Percentiles rank a stretch among this genome's conserved stretches.
These are phyloP conservation scores for Latrodectus hesperus DNA, from an alignment of 2,888 invertebrate species.

Conservation along the genomic window DNA sequence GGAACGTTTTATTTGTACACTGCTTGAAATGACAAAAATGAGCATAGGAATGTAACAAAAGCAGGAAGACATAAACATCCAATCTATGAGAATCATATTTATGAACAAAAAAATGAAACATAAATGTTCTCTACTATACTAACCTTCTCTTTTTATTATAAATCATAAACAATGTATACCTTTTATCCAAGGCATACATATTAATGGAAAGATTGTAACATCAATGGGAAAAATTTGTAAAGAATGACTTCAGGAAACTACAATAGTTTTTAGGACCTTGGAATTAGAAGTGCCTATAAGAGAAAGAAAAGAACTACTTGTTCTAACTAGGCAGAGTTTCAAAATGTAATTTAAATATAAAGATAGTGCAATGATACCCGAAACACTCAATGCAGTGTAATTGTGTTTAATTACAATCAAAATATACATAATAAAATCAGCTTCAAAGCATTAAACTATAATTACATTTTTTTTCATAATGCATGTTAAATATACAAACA, in stretches of 20 bases:
- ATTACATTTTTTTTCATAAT: background rate
- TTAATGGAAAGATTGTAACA: constrained; percentile 30
- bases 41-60: constrained; percentile 62
- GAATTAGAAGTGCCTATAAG: constrained; percentile 17
- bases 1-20: constrained; percentile 69
- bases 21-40: constrained; percentile 57
- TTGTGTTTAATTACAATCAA: no score
- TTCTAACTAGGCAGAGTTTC: constrained; percentile 26
- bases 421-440: no score
- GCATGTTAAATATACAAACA: background rate
- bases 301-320: constrained; percentile 35
- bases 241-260: constrained; percentile 28
- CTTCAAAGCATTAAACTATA: no score
- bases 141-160: constrained; percentile 14
- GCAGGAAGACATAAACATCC: constrained; percentile 66
- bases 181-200: constrained; percentile 24
- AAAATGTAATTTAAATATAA: constrained; percentile 32
- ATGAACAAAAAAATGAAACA: constrained; percentile 30
- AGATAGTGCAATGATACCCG: constrained; percentile 25
- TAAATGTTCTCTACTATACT: constrained; percentile 46
- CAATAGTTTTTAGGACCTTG: constrained; percentile 22
- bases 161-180: background rate
- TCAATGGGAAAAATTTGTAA: constrained; percentile 10
- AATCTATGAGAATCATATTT: constrained; percentile 37
- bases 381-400: constrained; percentile 16